Percentiles rank a stretch among this genome's conserved stretches.
Evolutionary conservation across 2,113 vertebrate genomes (phyloP).

Genomic region (Labrus mixtus): DNA sequence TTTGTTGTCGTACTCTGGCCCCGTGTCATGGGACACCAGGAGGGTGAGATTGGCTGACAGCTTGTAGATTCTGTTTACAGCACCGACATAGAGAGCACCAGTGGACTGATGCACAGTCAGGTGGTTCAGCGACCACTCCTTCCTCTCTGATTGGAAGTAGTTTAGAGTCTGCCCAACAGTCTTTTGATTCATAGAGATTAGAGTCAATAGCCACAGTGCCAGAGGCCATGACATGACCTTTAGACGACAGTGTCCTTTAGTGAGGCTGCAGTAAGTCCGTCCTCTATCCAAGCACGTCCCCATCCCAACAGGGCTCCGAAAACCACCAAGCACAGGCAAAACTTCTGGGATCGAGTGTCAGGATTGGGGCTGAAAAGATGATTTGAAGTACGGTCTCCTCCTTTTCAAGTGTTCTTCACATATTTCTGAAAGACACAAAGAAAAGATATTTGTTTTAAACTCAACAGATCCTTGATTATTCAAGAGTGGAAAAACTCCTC

Average conservation of each 20-base stretch:
- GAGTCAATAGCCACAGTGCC: conserved; percentile 83
- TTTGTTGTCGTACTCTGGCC: conserved; percentile 95
- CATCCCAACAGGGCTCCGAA: conserved; percentile 81
- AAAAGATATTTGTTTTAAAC: conserved; percentile 47
- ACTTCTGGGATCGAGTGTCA: conserved; percentile 34
- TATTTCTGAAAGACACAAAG: conserved; percentile 86
- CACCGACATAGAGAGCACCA: conserved; percentile 91
- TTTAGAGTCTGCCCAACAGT: conserved; percentile 78
- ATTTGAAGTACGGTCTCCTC: conserved; percentile 29
- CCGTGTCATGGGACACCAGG: conserved; percentile 93
- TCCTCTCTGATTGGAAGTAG: conserved; percentile 90
- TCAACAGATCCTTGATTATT: conserved; percentile 28
- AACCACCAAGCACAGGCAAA: conserved; percentile 43
- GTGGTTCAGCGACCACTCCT: conserved; percentile 94
- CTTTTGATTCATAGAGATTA: conserved; percentile 73
- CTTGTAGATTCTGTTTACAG: conserved; percentile 94
- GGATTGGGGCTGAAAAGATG: conserved; percentile 41
- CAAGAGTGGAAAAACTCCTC: conserved; percentile 18
- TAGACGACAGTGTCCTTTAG: conserved; percentile 64
- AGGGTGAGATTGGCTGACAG: conserved; percentile 91
- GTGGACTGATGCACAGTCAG: conserved; percentile 90
- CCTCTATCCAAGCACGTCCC: conserved; percentile 82
- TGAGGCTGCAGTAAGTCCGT: conserved; percentile 66
- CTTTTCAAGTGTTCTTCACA: conserved; percentile 81
- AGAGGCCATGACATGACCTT: conserved; percentile 74